Conservation (phyloP, 2,797 vertebrate species). For the Poeciliopsis presidionis region DNA sequence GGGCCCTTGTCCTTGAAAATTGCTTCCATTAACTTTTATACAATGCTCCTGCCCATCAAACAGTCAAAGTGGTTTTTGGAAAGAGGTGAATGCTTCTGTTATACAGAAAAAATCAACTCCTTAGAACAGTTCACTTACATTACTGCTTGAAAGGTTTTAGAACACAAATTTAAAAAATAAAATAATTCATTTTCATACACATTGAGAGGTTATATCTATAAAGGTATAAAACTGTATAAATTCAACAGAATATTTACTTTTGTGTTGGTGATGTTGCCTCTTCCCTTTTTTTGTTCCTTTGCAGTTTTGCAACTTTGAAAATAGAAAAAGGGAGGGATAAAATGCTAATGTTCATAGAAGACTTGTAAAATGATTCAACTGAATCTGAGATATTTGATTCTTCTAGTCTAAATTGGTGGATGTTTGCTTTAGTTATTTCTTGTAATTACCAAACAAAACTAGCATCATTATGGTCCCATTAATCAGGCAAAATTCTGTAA, state of each 20-base stretch:
- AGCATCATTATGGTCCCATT: neutral
- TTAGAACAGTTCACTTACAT: constrained; percentile 36
- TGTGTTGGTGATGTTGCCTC: neutral
- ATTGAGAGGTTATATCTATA: constrained; percentile 23
- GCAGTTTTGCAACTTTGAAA: neutral
- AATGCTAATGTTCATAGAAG: neutral
- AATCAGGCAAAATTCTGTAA: constrained; percentile 7
- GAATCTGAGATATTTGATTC: neutral
- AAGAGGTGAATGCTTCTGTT: constrained; percentile 56
- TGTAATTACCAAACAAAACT: neutral
- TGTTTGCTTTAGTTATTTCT: neutral
- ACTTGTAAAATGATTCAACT: neutral
- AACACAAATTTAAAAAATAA: constrained; percentile 10
- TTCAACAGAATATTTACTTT: constrained; percentile 1
- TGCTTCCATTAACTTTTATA: constrained; percentile 68
- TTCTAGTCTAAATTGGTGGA: neutral
- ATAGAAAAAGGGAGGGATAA: neutral
- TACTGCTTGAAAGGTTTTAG: constrained; percentile 22
- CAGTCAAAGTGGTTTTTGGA: constrained; percentile 48
- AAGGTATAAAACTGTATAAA: neutral
- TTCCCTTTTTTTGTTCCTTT: neutral
- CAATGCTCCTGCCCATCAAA: constrained; percentile 55
- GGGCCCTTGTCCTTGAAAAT: constrained; percentile 72
- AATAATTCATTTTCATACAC: constrained; percentile 17
- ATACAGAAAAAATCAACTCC: constrained; percentile 52